Conservation (phyloP, 1,140 invertebrate genomes). For the Apolygus lucorum region DNA sequence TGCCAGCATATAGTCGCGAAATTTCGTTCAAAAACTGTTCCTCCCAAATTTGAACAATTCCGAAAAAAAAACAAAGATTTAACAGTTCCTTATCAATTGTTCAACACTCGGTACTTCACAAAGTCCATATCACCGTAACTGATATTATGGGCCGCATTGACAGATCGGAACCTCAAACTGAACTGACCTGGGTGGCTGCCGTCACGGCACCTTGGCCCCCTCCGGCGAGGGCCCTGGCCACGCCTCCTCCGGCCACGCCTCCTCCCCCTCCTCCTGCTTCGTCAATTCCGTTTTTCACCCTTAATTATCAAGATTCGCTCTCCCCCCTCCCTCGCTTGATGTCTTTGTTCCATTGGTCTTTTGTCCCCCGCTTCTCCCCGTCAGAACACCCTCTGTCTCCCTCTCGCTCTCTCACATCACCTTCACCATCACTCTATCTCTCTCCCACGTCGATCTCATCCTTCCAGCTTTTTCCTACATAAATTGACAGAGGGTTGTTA, state of each 20-base stretch:
- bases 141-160: neutral
- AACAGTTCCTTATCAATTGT: too few relatives aligned
- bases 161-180: neutral
- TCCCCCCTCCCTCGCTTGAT: conserved; percentile 14
- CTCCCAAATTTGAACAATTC: too few relatives aligned
- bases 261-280: conserved; percentile 11
- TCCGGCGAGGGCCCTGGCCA: too few relatives aligned
- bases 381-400: neutral
- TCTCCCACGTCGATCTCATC: neutral
- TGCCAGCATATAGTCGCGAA: conserved; percentile 26
- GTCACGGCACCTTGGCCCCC: neutral
- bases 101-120: conserved; percentile 1
- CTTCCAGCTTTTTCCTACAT: neutral
- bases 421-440: neutral
- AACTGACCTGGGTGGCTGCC: conserved; percentile 12
- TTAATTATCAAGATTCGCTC: conserved; percentile 19
- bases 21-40: neutral
- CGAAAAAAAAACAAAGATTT: too few relatives aligned
- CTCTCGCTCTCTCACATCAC: neutral
- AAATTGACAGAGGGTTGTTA: conserved; percentile 21
- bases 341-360: conserved; percentile 19
- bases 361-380: too few relatives aligned
- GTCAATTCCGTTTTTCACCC: conserved; percentile 19
- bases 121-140: neutral
- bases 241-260: neutral